Evolutionary conservation across 1,140 invertebrate genomes (phyloP), one percentile per base, ranked within the genome.

Genomic region (Drosophila bocki): DNA sequence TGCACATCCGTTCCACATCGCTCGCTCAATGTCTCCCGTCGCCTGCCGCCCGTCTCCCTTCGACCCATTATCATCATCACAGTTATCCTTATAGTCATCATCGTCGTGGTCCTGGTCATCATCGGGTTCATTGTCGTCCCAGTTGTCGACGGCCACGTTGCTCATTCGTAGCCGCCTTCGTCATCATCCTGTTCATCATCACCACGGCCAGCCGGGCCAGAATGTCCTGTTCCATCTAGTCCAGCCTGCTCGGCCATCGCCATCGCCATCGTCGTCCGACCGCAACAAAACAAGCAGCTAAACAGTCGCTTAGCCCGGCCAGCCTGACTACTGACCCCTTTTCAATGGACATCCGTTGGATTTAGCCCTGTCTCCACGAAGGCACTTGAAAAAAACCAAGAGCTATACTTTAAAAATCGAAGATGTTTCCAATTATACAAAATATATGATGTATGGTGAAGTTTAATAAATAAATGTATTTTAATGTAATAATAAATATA

Each of bases 1-100:
- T 87, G 80, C 84, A 87, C 84, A 88, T 87, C 84, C 84, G 84
- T 87, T 87, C 84, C 84, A 87, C 77, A 88, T 87, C 83, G 84
- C 68, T 87, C 83, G 83, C 84, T 87, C 83, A 87, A 88, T 87
- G 83, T 87, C 83, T 75, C 53, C 22, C 22, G 22, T 22, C 22
- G 22, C 22, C 22, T 33, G 48, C 3, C 29, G 9, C 15, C 48
- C 17, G 33, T 35, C 19, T 15, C 50, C 50, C 29, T 12, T 33
- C 9, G 17, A 12, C 51, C 33, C 84, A 72, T 76, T 76, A 70
- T 80, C 63, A 82, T 87, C 44, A 75, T 61, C 56, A 7, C n/a
- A 54, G 32, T 45, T 41, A 17, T 44, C 29, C 26, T 64, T 35
- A 32, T 51, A 35, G 35, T 61, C 32, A 53, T 56, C 47, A 13